These are phyloP conservation scores for Apotomis capreana DNA, from an alignment of 2,888 invertebrate species.

Conservation along the genomic window DNA sequence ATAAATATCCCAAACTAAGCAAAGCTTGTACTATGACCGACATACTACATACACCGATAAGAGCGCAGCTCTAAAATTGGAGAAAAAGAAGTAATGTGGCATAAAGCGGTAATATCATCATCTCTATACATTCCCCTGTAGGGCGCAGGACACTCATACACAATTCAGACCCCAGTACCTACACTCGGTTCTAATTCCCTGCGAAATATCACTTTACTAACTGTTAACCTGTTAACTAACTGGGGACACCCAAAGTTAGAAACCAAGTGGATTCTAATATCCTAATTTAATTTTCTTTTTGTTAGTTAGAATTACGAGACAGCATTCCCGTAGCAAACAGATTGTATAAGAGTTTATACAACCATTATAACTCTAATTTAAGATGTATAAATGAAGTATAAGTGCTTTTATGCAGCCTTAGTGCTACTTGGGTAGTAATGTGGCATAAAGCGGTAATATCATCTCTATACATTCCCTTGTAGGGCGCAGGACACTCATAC, in stretches of 20 bases:
- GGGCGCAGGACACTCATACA: conserved; percentile 51
- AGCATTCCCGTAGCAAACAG: conserved; percentile 4
- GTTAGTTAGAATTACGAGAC: neutral
- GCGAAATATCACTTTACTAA: conserved; percentile 45
- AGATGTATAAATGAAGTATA: no score
- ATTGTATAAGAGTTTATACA: no score
- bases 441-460: conserved; percentile 41
- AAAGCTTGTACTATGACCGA: no score
- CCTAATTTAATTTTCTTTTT: no score
- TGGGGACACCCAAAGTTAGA: neutral
- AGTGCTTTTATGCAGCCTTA: no score
- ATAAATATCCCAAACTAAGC: no score
- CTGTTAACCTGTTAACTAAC: conserved; percentile 30
- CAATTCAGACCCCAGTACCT: conserved; percentile 46
- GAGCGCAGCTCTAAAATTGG: no score
- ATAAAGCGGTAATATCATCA: conserved; percentile 45
- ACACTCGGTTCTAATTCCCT: conserved; percentile 46
- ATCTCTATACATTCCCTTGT: conserved; percentile 50
- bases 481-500: conserved; percentile 49
- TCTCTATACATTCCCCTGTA: conserved; percentile 50
- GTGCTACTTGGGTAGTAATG: no score
- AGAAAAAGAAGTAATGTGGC: no score
- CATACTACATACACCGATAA: no score
- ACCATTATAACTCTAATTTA: no score
- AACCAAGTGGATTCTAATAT: no score